phyloP scores from a whole-genome alignment of 2,888 invertebrate genomes.

The Blastobasis lacticolella region DNA sequence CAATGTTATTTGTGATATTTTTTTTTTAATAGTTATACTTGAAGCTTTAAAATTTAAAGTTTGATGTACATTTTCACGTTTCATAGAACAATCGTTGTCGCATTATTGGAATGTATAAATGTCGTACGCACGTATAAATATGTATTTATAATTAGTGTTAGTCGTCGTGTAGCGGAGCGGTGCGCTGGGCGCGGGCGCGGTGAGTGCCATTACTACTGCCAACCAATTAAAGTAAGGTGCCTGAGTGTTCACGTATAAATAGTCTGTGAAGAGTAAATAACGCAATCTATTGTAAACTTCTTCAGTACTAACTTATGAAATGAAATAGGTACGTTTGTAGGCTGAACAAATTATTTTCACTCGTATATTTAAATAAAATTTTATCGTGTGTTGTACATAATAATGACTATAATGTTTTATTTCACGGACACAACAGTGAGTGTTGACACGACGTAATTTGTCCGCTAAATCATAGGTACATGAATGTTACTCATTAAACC shows the following conservation, averaged over 20 bases:
- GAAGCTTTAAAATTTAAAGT: conserved; percentile 39
- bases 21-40: conserved; percentile 31
- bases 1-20: conserved; percentile 51
- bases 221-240: conserved; percentile 59
- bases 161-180: too few species aligned
- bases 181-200: conserved; percentile 11
- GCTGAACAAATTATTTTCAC: conserved; percentile 6
- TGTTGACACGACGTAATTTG: conserved; percentile 7
- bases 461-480: conserved; percentile 8
- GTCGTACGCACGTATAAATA: too few species aligned
- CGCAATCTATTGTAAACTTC: conserved; percentile 21
- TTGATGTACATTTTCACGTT: conserved; percentile 30
- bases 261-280: conserved; percentile 36
- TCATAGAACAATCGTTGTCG: conserved; percentile 17
- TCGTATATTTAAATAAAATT: conserved; percentile 2
- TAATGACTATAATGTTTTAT: background rate
- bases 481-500: conserved; percentile 51
- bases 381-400: background rate
- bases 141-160: too few species aligned
- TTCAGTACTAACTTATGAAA: conserved; percentile 12
- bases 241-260: conserved; percentile 64
- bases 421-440: conserved; percentile 3
- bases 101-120: background rate
- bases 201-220: conserved; percentile 64
- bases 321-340: conserved; percentile 2